Evolutionary conservation across 2,113 vertebrate species (phyloP), one percentile per base, ranked within the genome.

Genomic region (Lanius collurio): DNA sequence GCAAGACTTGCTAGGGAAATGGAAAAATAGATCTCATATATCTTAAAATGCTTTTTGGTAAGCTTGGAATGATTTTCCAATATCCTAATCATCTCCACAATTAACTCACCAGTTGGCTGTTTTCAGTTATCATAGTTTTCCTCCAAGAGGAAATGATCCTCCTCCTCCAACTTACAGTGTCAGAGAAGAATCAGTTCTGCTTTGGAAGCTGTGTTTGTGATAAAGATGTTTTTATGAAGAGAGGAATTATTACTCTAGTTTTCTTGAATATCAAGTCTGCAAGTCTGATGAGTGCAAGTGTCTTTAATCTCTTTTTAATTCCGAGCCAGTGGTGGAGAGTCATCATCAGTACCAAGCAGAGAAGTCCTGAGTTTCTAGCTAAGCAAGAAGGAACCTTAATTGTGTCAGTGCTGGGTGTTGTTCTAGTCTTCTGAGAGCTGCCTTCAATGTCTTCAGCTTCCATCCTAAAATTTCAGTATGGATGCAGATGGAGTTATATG

Each of bases 81-180:
- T 79, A 76, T 37, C 55, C 19, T 62, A 69, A 90, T 49, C 13
- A 37, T 56, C n/a, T 90, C 39, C 60, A 81, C 35, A 90, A 41
- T 73, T 64, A 91, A 44, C 44, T 85, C 30, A 59, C n/a, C 31
- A 74, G 31, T 93, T 81, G 67, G 69, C 11, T 94, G 35, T 71
- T 69, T 81, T 78, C 71, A 74, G 52, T 83, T 71, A 67, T 31
- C 67, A 31, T 13, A 83, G 47, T 86, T 94, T 94, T 94, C 92
- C 76, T 93, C 39, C 47, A 83, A 83, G 90, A 83, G 82, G 87
- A 94, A 90, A 88, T 80, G 62, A 70, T 93, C 76, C 49, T 93
- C 91, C 62, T 95, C 37, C 46, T 76, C 60, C 63, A 84, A 91
- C 77, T 65, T 78, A 52, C 5, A 74, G 70, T 28, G 44, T 57